These are phyloP conservation scores for Meriones psammophilus DNA, from an alignment of 2,797 vertebrate species.

Conservation along the genomic window DNA sequence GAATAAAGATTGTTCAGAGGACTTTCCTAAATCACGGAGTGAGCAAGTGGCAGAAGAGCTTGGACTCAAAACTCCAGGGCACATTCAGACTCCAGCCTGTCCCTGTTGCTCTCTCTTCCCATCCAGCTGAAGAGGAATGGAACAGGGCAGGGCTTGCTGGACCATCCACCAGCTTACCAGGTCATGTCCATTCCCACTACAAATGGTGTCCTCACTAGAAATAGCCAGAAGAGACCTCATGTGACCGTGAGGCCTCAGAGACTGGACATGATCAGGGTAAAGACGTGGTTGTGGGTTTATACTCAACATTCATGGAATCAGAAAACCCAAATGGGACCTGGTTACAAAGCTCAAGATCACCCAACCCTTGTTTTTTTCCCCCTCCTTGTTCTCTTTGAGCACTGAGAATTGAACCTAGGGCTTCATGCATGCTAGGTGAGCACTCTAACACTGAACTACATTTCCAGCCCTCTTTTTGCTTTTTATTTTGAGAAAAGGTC, in stretches of 20 bases:
- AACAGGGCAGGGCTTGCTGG: neutral
- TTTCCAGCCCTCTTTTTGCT: too few species aligned
- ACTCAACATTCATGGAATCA: neutral
- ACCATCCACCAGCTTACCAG: neutral
- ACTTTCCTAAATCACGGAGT: neutral
- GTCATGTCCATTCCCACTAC: neutral
- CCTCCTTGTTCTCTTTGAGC: neutral
- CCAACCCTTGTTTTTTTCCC: neutral
- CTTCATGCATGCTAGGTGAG: too few species aligned
- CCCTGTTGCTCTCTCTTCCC: neutral
- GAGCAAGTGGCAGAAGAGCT: neutral
- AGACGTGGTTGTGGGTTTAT: neutral
- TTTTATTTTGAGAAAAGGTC: neutral
- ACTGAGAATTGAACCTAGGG: neutral
- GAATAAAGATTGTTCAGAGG: neutral
- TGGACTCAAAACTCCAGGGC: neutral
- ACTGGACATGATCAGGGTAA: neutral
- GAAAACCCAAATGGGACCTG: neutral
- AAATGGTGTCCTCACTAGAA: neutral
- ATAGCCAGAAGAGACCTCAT: neutral
- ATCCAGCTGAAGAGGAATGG: neutral
- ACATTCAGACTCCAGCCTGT: neutral
- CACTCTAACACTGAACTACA: neutral
- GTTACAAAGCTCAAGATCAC: neutral
- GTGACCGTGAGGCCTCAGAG: neutral